Conservation (phyloP, 2,797 vertebrate genomes). For the Labeo calbasu region DNA sequence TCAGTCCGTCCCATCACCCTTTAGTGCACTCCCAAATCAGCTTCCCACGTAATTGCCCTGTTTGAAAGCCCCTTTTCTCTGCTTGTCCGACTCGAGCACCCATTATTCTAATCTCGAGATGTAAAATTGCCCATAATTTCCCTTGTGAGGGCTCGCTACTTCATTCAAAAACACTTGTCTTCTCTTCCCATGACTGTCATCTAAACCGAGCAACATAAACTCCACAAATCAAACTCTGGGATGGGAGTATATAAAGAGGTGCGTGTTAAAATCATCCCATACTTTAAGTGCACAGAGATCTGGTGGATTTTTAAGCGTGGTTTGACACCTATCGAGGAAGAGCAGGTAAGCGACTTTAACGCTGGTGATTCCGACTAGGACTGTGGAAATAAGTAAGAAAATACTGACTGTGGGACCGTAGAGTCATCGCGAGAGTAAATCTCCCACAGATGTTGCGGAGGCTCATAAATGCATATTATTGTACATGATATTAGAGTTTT, state of each 20-base stretch:
- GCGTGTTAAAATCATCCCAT: conserved; percentile 66
- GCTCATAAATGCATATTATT: conserved; percentile 31
- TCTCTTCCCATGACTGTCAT: conserved; percentile 69
- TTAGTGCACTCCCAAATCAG: conserved; percentile 74
- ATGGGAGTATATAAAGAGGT: conserved; percentile 67
- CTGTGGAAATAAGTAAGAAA: neutral
- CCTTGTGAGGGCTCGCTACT: conserved; percentile 77
- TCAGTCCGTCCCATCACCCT: conserved; percentile 67
- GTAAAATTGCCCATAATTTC: conserved; percentile 86
- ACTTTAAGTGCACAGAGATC: conserved; percentile 49
- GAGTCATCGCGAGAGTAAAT: neutral
- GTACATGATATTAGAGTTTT: neutral
- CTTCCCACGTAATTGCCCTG: conserved; percentile 75
- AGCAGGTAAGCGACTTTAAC: conserved; percentile 51
- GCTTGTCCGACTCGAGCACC: conserved; percentile 77
- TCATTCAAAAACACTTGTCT: conserved; percentile 74
- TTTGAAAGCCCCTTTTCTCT: conserved; percentile 78
- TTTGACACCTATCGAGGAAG: neutral
- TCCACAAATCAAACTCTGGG: conserved; percentile 67
- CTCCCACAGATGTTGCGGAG: conserved; percentile 9
- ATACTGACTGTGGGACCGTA: neutral
- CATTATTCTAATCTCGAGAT: conserved; percentile 85
- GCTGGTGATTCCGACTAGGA: neutral
- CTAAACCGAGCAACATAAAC: conserved; percentile 75
- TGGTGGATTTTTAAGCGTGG: conserved; percentile 23